Conservation (phyloP, 2,797 vertebrate species). For the Enteromius treurensis region DNA sequence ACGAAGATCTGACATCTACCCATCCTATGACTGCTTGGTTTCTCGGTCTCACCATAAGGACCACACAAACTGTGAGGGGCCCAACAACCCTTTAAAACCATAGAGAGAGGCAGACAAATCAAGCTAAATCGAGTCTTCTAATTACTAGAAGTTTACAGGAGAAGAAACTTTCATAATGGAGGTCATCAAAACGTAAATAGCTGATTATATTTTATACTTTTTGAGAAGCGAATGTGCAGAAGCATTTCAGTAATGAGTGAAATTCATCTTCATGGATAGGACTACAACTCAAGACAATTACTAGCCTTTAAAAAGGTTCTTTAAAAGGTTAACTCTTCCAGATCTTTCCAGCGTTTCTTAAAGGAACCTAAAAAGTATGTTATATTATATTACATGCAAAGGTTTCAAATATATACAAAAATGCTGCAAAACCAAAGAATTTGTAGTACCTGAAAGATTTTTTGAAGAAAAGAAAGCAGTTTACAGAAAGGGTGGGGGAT, state of each 20-base stretch:
- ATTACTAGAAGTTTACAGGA: not conserved
- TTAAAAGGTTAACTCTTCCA: not conserved
- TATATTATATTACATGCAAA: not conserved
- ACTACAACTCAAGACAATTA: not conserved
- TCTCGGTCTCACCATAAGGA: slow-evolving; percentile 73
- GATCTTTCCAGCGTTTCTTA: not conserved
- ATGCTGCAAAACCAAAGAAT: too few species aligned
- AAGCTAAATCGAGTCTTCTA: not conserved
- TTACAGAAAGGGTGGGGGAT: too few species aligned
- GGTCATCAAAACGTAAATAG: too few species aligned
- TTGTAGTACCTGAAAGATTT: too few species aligned
- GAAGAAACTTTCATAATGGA: not conserved
- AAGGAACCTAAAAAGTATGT: not conserved
- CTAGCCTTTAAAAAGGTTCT: not conserved
- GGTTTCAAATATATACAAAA: too few species aligned
- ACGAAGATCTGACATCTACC: slow-evolving; percentile 84
- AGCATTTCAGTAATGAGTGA: not conserved
- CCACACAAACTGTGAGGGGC: slow-evolving; percentile 93
- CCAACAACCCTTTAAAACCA: slow-evolving; percentile 4
- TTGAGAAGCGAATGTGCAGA: not conserved
- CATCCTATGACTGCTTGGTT: slow-evolving; percentile 75
- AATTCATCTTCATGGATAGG: not conserved
- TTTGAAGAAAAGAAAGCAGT: too few species aligned
- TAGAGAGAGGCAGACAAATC: not conserved
- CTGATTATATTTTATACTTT: not conserved